Evolutionary conservation across 2,113 vertebrate species (phyloP), one percentile per base, ranked within the genome.

Genomic region (Crocuta crocuta): DNA sequence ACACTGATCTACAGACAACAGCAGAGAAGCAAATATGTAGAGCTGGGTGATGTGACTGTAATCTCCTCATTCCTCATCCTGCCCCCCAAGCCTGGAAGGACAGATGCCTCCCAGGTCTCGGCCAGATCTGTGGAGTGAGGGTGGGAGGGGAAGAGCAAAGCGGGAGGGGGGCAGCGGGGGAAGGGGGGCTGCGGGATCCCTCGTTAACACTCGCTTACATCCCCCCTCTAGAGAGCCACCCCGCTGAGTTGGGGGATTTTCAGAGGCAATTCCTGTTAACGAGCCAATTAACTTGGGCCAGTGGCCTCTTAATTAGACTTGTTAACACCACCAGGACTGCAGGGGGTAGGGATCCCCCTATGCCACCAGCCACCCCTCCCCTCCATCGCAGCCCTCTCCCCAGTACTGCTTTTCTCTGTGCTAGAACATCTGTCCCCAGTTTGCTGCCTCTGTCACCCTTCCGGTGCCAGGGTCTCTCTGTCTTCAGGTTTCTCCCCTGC

Each of bases 251-350:
- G 92, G 98, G 97, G 97, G 92, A 97, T 98, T 98, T 98, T 98
- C 96, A 96, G 97, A 97, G 96, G 97, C 91, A 97, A 95, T 98
- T 98, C 97, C 97, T 96, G 97, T 98, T 98, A 98, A 98, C 95
- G 88, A 98, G 97, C 97, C 97, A 98, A 98, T 98, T 98, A 98
- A 98, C 96, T 96, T 98, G 95, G 98, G 97, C 97, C 97, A 98
- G 96, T 97, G 98, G 98, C 97, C 97, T 97, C 98, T 98, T 98
- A 98, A 98, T 98, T 98, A 98, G 97, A 96, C 98, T 98, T 98
- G 98, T 98, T 98, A 98, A 98, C 97, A 98, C 98, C 96, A 95
- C 80, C 10, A 89, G 96, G 94, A 80, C 96, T 65, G 16, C 74
- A 83, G 94, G 89, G 61, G 89, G 83, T 58, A 84, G 85, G 79